A percentile compares a stretch with the other conserved stretches of the same genome.
These are phyloP conservation scores for Phyllostomus discolor DNA, from an alignment of 2,113 vertebrate species.

Conservation along the genomic window DNA sequence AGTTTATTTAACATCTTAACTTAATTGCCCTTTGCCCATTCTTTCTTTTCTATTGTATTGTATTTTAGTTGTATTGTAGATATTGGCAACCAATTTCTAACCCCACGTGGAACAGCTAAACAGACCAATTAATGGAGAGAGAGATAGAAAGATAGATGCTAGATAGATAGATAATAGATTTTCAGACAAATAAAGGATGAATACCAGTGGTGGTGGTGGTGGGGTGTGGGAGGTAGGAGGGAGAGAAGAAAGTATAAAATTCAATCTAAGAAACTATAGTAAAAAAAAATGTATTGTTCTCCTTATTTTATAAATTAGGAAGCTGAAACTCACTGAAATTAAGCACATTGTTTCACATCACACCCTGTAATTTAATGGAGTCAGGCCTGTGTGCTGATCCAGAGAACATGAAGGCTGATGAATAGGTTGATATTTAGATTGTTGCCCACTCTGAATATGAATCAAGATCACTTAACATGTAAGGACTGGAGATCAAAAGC, in stretches of 20 bases:
- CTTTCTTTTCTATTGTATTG: neutral
- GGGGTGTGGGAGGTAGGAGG: neutral
- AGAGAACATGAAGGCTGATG: neutral
- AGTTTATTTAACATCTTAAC: neutral
- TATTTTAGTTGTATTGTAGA: neutral
- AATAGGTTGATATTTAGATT: neutral
- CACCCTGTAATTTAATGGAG: too few relatives aligned
- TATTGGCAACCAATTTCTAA: neutral
- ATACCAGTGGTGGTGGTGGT: neutral
- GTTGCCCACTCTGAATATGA: neutral
- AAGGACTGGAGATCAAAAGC: neutral
- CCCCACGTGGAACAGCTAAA: neutral
- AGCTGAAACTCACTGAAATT: neutral
- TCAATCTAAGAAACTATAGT: neutral
- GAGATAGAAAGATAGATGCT: neutral
- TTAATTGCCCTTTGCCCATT: neutral
- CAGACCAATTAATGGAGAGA: neutral
- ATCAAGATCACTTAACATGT: neutral
- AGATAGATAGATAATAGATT: neutral
- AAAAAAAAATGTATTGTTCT: neutral
- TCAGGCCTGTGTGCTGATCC: neutral
- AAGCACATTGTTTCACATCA: neutral
- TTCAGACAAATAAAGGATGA: neutral
- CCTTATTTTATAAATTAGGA: neutral
- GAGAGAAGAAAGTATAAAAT: neutral